Evolutionary conservation across 92 coral and sea anemone genomes (phyloP).

Genomic region (Zoanthus solanderi): DNA sequence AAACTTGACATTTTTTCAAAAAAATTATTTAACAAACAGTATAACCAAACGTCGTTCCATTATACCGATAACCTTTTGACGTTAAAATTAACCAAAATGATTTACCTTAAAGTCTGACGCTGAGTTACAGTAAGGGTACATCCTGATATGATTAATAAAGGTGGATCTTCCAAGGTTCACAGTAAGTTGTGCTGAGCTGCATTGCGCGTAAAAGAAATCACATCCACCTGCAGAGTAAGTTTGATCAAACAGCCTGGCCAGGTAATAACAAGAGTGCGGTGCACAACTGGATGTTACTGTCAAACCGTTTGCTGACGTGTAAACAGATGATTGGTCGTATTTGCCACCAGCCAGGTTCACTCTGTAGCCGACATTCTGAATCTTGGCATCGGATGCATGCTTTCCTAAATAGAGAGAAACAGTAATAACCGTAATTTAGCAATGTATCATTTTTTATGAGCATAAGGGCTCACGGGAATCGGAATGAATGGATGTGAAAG

Average conservation of each 20-base stretch:
- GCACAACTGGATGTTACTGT: conserved; percentile 59
- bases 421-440: too few species aligned
- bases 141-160: conserved; percentile 64
- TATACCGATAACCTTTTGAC: too few species aligned
- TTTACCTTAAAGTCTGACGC: conserved; percentile 71
- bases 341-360: conserved; percentile 66
- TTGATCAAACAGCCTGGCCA: conserved; percentile 74
- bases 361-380: conserved; percentile 60
- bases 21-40: too few species aligned
- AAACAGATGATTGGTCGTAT: conserved; percentile 36
- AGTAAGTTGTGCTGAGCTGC: conserved; percentile 54
- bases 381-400: conserved; percentile 56
- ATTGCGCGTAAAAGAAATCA: conserved; percentile 52
- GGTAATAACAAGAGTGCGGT: conserved; percentile 47
- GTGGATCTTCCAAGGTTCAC: conserved; percentile 51
- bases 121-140: conserved; percentile 66
- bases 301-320: conserved; percentile 61
- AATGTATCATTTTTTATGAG: too few species aligned
- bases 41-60: too few species aligned
- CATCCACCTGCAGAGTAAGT: conserved; percentile 57
- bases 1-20: too few species aligned
- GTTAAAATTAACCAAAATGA: too few species aligned
- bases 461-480: too few species aligned
- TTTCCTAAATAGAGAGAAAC: conserved; percentile 10
- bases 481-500: too few species aligned